phyloP scores from a whole-genome alignment of 2,113 vertebrate species.

The Pseudois nayaur region DNA sequence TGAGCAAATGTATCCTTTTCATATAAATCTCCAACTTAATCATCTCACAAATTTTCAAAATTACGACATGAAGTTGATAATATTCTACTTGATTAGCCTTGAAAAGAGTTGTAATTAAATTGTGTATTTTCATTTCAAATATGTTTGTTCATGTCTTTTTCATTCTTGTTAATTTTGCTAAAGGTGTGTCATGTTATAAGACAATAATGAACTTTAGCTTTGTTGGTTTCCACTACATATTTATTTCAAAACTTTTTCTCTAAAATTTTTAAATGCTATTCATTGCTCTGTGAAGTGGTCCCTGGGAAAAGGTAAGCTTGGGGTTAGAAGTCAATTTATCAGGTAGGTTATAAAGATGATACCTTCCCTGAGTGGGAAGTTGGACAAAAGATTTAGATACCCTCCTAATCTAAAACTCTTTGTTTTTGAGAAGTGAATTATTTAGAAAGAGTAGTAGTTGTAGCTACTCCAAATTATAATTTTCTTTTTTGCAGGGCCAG shows the following conservation, averaged over 20 bases:
- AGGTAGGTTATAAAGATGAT: not conserved
- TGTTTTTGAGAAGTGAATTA: not conserved
- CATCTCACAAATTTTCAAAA: not conserved
- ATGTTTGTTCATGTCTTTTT: not conserved
- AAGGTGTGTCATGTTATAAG: not conserved
- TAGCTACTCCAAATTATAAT: not conserved
- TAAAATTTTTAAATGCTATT: not conserved
- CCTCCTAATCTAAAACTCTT: not conserved
- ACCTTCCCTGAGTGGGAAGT: not conserved
- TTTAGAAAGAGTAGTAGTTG: not conserved
- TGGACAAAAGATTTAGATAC: not conserved
- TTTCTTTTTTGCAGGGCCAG: not conserved
- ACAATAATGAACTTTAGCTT: not conserved
- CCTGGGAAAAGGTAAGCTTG: not conserved
- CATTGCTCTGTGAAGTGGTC: not conserved
- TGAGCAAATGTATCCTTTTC: not conserved
- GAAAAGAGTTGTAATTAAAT: not conserved
- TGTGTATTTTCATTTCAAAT: not conserved
- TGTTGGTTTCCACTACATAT: not conserved
- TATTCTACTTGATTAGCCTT: not conserved
- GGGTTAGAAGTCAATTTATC: not conserved
- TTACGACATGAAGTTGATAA: not conserved
- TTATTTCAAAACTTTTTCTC: not conserved
- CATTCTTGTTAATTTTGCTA: not conserved
- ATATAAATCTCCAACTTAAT: slow-evolving; percentile 1